A percentile compares a stretch with the other conserved stretches of the same genome.
These are phyloP conservation scores for Seira ritae DNA, from an alignment of 2,888 invertebrate genomes.

Conservation along the genomic window DNA sequence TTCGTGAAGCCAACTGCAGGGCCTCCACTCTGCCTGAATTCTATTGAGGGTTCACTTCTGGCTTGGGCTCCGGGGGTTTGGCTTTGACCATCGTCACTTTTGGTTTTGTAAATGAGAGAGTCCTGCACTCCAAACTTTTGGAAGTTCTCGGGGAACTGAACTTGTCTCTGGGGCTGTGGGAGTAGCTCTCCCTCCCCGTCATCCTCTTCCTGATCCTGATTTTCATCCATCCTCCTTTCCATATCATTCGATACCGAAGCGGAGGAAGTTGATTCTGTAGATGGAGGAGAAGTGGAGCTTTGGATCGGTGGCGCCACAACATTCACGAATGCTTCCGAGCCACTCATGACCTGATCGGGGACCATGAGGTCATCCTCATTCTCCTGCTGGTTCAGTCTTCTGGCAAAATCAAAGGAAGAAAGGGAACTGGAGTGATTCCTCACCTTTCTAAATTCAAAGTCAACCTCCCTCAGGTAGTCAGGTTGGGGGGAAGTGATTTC, in stretches of 20 bases:
- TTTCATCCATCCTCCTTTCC: not conserved
- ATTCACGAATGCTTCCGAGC: slow-evolving; percentile 42
- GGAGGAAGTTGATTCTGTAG: not conserved
- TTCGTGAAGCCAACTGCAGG: not conserved
- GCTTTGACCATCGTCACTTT: too few species aligned
- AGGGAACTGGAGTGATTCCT: not conserved
- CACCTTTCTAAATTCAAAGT: not conserved
- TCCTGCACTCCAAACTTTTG: slow-evolving; percentile 51
- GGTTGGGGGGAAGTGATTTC: too few species aligned
- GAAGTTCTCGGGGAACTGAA: slow-evolving; percentile 29
- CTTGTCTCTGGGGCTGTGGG: not conserved
- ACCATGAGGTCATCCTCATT: not conserved
- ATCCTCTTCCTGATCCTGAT: not conserved
- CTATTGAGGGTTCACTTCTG: not conserved
- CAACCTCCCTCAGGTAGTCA: too few species aligned
- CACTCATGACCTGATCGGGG: slow-evolving; percentile 38
- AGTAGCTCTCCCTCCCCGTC: not conserved
- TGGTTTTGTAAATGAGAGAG: slow-evolving; percentile 29
- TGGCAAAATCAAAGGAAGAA: not conserved
- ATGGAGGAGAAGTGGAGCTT: not conserved
- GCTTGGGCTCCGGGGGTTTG: too few species aligned
- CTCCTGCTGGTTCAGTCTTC: not conserved
- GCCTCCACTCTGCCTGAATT: too few species aligned
- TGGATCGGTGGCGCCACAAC: slow-evolving; percentile 19
- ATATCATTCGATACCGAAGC: too few species aligned